Evolutionary conservation across 64 coral and sea anemone species (phyloP), one percentile per base, ranked within the genome.

Genomic region (Exaiptasia diaphana): DNA sequence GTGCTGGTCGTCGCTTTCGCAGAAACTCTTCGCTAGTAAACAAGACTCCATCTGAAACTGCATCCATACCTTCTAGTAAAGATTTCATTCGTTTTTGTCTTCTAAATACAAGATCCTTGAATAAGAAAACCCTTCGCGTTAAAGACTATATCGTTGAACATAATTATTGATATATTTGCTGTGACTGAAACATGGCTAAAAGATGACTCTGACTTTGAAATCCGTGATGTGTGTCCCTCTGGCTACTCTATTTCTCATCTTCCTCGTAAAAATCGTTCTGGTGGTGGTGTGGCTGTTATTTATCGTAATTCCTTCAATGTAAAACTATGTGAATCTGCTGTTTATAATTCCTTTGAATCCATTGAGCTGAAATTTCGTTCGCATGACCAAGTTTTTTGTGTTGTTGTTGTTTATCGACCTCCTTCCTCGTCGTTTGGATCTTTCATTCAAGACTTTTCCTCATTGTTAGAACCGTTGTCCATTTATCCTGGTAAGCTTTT

Each of bases 121-220:
- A 62, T 60, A 88, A 73, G 37, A 80, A 89, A 29, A 28, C 53
- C 24, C 38, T 50, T 52, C 44, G 44, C n/a, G 45, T 81, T 11
- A 73, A 89, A 38, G 64, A 89, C 45, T 80, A 80, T 30, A 56
- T 74, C 37, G 78, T 90, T 25, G 59, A 82, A 27, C 82, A 73
- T n/a, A 22, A 20, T 69, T 27, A 68, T 90, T 56, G 88, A 83
- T 46, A 43, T 90, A 18, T 73, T 83, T 65, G 78, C 70, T 64
- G 68, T 90, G 36, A 82, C 71, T 64, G 78, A 90, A 76, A 90
- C 88, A 7, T 90, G 71, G 88, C 86, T 89, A 41, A 61, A 61
- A 61, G 57, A 61, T 61, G 32, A 61, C 32, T 30, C 57, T 61
- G 57, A 61, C 57, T 61, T 61, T 61, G 57, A 29, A 29, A 4